Percentiles rank a stretch among this genome's conserved stretches.
Conservation (phyloP, 1,140 invertebrate species). For the Zeugodacus cucurbitae region DNA sequence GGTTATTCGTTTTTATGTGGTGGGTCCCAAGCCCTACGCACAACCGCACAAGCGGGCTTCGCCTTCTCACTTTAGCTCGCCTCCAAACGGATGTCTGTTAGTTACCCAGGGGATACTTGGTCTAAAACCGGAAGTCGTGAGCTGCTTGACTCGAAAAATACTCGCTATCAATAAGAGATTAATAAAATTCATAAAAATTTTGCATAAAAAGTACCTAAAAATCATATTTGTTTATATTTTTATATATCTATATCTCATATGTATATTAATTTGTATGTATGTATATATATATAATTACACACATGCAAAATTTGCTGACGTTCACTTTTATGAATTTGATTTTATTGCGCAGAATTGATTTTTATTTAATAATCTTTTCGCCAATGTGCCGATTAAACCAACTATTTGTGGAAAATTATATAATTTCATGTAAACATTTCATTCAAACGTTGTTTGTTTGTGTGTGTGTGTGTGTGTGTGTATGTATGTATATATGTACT, state of each 20-base stretch:
- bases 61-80: too few species aligned
- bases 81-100: too few species aligned
- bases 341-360: not conserved
- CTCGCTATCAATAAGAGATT: too few species aligned
- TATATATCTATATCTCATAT: too few species aligned
- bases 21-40: too few species aligned
- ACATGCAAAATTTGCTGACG: not conserved
- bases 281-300: not conserved
- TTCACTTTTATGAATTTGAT: not conserved
- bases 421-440: not conserved
- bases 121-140: too few species aligned
- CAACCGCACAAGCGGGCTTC: too few species aligned
- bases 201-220: not conserved
- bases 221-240: not conserved
- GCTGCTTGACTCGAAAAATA: too few species aligned
- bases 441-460: not conserved
- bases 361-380: constrained; percentile 1
- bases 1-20: too few species aligned
- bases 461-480: not conserved
- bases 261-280: not conserved
- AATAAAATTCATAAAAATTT: too few species aligned
- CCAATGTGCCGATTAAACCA: not conserved
- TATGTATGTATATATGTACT: not conserved
- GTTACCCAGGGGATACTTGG: too few species aligned
- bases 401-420: constrained; percentile 17